Conservation (phyloP, 2,888 invertebrate genomes). For the Lamellibrachia satsuma region DNA sequence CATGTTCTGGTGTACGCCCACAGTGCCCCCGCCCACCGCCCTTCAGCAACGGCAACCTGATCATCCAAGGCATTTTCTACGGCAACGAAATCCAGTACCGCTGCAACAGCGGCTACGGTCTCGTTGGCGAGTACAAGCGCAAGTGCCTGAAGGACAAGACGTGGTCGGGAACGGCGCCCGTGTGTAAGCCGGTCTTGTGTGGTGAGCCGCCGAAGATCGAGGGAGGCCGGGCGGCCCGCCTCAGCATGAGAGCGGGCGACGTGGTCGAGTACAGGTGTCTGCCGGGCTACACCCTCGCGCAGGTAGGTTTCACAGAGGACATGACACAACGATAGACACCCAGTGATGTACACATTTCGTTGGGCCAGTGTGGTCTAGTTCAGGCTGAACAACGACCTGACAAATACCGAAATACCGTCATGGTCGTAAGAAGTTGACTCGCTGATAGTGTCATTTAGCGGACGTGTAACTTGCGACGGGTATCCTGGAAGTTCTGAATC, state of each 20-base stretch:
- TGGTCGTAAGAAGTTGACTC: background rate
- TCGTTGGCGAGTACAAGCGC: slow-evolving; percentile 27
- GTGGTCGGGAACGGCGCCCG: slow-evolving; percentile 28
- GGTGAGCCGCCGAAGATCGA: slow-evolving; percentile 18
- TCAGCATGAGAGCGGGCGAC: background rate
- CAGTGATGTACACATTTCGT: background rate
- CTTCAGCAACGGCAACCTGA: slow-evolving; percentile 63
- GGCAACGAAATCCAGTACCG: slow-evolving; percentile 40
- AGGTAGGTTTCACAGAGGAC: background rate
- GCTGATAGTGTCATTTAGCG: background rate
- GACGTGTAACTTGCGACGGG: background rate
- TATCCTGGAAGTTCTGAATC: too few relatives aligned
- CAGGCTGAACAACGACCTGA: background rate
- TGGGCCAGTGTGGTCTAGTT: background rate
- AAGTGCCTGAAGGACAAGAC: slow-evolving; percentile 27
- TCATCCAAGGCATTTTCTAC: slow-evolving; percentile 44
- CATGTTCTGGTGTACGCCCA: background rate
- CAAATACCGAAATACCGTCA: background rate
- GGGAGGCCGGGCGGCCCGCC: background rate
- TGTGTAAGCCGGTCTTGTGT: background rate
- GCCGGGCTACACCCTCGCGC: background rate
- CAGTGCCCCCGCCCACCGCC: background rate
- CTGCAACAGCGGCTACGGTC: slow-evolving; percentile 24
- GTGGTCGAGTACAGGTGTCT: background rate
- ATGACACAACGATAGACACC: background rate